Evolutionary conservation across 2,113 vertebrate genomes (phyloP).

Genomic region (Trichomycterus rosablanca): DNA sequence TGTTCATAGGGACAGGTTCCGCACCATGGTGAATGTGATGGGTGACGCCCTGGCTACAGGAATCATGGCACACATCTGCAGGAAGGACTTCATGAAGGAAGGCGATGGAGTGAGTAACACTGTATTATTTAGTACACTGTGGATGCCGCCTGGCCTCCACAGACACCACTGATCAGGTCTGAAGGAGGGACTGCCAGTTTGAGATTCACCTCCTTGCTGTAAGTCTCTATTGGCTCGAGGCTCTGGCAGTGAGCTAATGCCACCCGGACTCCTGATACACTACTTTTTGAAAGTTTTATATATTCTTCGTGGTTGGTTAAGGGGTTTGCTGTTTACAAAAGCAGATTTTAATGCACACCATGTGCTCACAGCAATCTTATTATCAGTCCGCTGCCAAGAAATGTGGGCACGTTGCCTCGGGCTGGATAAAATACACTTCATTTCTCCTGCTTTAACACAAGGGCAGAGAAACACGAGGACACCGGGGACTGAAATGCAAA

Average conservation of each 20-base stretch:
- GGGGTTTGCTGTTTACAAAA: not conserved
- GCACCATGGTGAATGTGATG: slow-evolving; percentile 97
- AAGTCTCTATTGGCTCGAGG: no score
- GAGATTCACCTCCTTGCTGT: no score
- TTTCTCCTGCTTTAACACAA: not conserved
- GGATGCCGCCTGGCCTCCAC: no score
- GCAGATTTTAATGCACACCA: slow-evolving; percentile 16
- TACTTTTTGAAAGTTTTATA: not conserved
- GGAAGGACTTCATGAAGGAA: slow-evolving; percentile 89
- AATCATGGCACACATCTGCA: slow-evolving; percentile 95
- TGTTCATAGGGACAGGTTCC: slow-evolving; percentile 84
- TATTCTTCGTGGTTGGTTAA: not conserved
- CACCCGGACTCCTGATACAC: no score
- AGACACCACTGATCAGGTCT: no score
- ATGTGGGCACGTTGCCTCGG: slow-evolving; percentile 3
- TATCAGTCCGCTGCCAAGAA: slow-evolving; percentile 11
- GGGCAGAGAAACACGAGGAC: not conserved
- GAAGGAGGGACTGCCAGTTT: no score
- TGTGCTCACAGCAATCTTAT: slow-evolving; percentile 12
- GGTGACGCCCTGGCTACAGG: slow-evolving; percentile 90
- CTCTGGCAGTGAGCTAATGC: no score
- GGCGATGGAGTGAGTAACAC: slow-evolving; percentile 76
- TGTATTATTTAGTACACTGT: no score
- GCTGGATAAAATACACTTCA: not conserved
- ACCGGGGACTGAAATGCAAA: not conserved